Evolutionary conservation across 2,797 vertebrate species (phyloP), one percentile per base, ranked within the genome.

Genomic region (Sebastes aleutianus): DNA sequence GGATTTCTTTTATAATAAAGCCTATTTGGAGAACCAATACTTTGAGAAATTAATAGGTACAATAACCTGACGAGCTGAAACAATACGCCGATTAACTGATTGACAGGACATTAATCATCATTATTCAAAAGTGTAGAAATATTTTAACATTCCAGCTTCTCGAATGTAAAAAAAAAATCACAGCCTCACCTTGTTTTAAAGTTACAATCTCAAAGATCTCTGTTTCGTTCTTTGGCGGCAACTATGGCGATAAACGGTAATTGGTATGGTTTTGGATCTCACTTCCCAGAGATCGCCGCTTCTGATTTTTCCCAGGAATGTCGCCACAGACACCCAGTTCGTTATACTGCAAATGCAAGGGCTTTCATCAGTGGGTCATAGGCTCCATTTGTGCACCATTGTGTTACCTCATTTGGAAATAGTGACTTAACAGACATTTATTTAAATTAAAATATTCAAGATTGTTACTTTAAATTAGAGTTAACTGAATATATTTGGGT

Each of bases 1-100:
- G 70, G 67, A 82, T 92, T 93, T 91, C 83, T 95, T 95, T 94
- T 95, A 92, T 92, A 96, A 93, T 95, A 95, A 95, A 95, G 74
- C 70, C 85, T 84, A 76, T 91, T 89, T 87, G 79, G 77, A 79
- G 73, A 91, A 82, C n/a, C n/a, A 57, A 75, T 10, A 70, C 8
- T 70, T 84, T 27, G 3, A 57, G 4, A 57, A 34, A 26, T 54
- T 74, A 1, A 31, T 29, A 26, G 50, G 11, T 16, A 6, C 53
- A 74, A 63, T 13, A 20, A 54, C 26, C 53, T 12, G 16, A 27
- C 0, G 26, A 47, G 24, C 22, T 47, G 8, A 47, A 43, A 47
- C 20, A 20, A 50, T 20, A 50, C 1, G 47, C 47, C 0, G 47
- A 20, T 8, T 50, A 20, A 50, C 0, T 20, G 47, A 20, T 20